phyloP scores from a whole-genome alignment of 2,113 vertebrate species.

The Anhinga rufa region DNA sequence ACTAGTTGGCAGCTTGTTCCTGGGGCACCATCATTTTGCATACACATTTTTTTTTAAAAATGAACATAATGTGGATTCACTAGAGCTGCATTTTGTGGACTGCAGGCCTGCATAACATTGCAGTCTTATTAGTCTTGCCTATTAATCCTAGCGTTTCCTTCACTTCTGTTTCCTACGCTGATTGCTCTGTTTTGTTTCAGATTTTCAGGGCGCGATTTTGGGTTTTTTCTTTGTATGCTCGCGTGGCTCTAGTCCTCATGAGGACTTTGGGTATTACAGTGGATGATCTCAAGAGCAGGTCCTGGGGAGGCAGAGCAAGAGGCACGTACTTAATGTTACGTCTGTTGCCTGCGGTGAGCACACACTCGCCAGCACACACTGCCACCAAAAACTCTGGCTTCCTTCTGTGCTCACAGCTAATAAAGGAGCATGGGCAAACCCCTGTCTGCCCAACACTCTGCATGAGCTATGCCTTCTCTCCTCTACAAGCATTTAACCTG shows the following conservation, averaged over 20 bases:
- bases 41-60: neutral
- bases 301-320: neutral
- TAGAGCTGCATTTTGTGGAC: neutral
- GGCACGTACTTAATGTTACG: accelerated
- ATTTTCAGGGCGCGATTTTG: neutral
- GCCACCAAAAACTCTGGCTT: neutral
- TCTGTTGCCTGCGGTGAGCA: neutral
- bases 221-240: neutral
- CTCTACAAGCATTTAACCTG: accelerated
- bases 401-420: neutral
- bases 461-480: neutral
- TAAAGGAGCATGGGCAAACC: accelerated
- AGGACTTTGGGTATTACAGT: neutral
- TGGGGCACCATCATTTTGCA: neutral
- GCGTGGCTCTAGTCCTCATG: neutral
- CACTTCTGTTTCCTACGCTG: too few relatives aligned
- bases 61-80: neutral
- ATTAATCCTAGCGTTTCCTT: neutral
- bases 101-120: neutral
- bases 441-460: accelerated
- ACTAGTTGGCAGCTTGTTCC: neutral
- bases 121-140: neutral
- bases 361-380: accelerated
- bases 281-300: neutral
- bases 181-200: neutral